Base-by-base conservation (phyloP, 2,888 invertebrate species). In the Dryadula phaetusa region DNA sequence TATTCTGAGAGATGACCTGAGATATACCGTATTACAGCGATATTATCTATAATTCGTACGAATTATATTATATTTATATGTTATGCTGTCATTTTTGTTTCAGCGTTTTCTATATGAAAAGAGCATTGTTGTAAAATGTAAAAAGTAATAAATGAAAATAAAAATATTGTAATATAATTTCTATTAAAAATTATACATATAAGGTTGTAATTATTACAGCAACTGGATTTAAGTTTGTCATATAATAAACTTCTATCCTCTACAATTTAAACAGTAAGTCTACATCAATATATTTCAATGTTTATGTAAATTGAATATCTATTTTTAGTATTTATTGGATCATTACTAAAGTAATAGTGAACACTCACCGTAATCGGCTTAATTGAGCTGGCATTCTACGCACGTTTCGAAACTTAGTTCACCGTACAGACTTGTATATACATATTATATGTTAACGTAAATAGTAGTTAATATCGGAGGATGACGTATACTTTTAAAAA, bases 1-100 rank as follows among this genome's bases (percentile, higher is more conserved):
- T n/a, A 60, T 47, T 20, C 32, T 60, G 40, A 42, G 40, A 62
- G 58, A 65, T 60, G 60, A 60, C 60, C 42, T 7, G 42, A 60
- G 65, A 65, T 65, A 65, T 32, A 6, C 5, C 18, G 37, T 18
- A 8, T 12, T 1, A 7, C 12, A 32, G 32, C 3, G 58, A 20
- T 65, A 25, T 8, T 22, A 60, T 60, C 60, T 20, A 8, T 14
- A 32, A 7, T 0, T 28, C 12, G 5, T 40, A 12, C 7, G 40
- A 37, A 56, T 56, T 22, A 22, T 40, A n/a, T 1, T 37, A 22
- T 22, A n/a, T 18, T 46, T 1, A 20, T 14, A 20, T n/a, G 37
- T n/a, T 4, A n/a, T 20, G 12, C 37, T 12, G 12, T 37, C 6
- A 37, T 37, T 12, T 12, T 1, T 37, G 3, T 37, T 37, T 10